These are phyloP conservation scores for Lophura nycthemera DNA, from an alignment of 2,113 vertebrate genomes.

Conservation along the genomic window DNA sequence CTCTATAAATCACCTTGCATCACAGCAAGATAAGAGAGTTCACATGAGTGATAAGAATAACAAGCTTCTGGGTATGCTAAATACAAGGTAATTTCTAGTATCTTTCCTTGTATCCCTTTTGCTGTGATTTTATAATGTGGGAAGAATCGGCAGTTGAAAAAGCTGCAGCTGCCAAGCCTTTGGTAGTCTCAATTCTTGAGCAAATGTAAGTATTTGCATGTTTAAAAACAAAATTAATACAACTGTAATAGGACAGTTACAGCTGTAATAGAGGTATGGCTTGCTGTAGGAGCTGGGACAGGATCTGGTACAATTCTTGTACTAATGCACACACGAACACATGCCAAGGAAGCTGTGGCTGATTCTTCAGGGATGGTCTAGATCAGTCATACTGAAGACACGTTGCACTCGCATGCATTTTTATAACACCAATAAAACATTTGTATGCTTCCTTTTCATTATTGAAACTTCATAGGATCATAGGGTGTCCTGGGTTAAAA, in stretches of 20 bases:
- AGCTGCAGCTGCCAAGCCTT: not conserved
- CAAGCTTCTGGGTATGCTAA: not conserved
- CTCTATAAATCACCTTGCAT: not conserved
- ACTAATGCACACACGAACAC: not conserved
- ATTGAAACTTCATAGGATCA: not conserved
- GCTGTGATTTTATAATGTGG: not conserved
- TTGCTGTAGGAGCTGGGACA: not conserved
- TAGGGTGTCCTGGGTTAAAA: no score
- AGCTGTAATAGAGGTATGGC: not conserved
- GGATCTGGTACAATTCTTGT: not conserved
- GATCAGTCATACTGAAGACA: fast-evolving
- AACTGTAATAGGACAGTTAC: not conserved
- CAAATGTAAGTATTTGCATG: not conserved
- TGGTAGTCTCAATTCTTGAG: not conserved
- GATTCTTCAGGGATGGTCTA: not conserved
- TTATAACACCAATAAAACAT: not conserved
- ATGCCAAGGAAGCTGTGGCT: fast-evolving
- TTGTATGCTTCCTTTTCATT: not conserved
- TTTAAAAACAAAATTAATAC: not conserved
- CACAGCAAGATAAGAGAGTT: not conserved
- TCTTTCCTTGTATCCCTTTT: not conserved
- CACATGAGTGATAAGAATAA: not conserved
- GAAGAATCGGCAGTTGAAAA: not conserved
- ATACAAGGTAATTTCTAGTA: not conserved
- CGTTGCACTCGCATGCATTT: fast-evolving